A percentile compares a stretch with the other conserved stretches of the same genome.
These are phyloP conservation scores for Cylloceria caligata DNA, from an alignment of 2,888 invertebrate genomes.

Conservation along the genomic window DNA sequence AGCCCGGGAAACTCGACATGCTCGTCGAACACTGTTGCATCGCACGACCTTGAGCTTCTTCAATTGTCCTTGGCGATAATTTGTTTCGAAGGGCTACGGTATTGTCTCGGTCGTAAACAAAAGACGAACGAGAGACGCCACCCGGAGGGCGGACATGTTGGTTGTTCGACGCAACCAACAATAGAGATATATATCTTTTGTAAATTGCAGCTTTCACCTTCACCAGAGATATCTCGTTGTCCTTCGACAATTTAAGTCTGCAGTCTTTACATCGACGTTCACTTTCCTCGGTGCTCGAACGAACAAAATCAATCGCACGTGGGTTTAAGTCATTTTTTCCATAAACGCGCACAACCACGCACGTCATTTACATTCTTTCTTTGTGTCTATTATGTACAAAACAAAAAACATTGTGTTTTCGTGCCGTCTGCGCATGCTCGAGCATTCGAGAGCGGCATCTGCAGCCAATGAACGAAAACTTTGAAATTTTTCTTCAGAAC, in stretches of 20 bases:
- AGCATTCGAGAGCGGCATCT: constrained; percentile 26
- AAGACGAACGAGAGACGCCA: constrained; percentile 75
- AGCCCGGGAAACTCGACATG: constrained; percentile 23
- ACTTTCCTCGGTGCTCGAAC: neutral
- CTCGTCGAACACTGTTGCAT: constrained; percentile 31
- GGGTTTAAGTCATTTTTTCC: constrained; percentile 51
- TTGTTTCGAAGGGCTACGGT: constrained; percentile 58
- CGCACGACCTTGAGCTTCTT: neutral
- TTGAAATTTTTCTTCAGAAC: neutral
- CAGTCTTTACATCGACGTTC: neutral
- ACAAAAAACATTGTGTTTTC: constrained; percentile 50
- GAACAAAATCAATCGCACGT: constrained; percentile 42
- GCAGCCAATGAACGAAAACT: neutral
- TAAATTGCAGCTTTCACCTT: neutral
- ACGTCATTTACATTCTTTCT: constrained; percentile 1
- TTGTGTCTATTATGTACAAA: constrained; percentile 60
- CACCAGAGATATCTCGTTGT: neutral
- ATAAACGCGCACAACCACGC: constrained; percentile 52
- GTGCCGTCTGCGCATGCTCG: constrained; percentile 65
- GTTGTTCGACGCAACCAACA: constrained; percentile 44
- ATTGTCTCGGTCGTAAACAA: constrained; percentile 75
- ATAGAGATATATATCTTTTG: constrained; percentile 12
- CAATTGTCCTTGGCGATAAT: constrained; percentile 20
- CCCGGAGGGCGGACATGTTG: constrained; percentile 79
- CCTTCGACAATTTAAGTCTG: neutral